Conservation (phyloP, 2,797 vertebrate genomes). For the Urosaurus nigricauda region DNA sequence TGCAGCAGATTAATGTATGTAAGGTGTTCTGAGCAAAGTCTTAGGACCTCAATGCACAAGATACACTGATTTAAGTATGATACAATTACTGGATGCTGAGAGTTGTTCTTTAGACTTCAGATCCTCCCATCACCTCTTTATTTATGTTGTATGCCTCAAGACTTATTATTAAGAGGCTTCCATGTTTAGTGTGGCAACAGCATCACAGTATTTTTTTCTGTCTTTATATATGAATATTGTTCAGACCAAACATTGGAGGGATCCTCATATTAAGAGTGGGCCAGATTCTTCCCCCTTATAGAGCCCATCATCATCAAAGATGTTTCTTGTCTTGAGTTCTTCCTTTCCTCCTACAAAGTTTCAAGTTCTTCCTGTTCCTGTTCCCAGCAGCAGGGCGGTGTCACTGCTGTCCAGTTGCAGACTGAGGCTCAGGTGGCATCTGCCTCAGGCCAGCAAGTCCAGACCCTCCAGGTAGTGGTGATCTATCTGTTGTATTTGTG, state of each 20-base stretch:
- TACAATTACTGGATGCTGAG: not conserved
- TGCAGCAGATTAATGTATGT: not conserved
- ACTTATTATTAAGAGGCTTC: not conserved
- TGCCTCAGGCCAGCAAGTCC: conserved; percentile 98
- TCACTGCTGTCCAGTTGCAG: conserved; percentile 98
- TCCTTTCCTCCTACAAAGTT: conserved; percentile 70
- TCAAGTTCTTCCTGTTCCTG: conserved; percentile 86
- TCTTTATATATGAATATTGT: conserved; percentile 1
- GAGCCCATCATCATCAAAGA: conserved; percentile 33
- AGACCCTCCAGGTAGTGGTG: conserved; percentile 99
- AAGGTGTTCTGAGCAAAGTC: conserved; percentile 3
- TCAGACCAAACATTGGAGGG: not conserved
- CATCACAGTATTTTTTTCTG: not conserved
- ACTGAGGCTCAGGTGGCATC: conserved; percentile 95
- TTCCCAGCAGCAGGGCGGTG: conserved; percentile 96
- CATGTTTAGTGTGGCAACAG: not conserved
- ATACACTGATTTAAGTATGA: not conserved
- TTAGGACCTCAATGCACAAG: not conserved
- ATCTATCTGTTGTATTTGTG: conserved; percentile 78
- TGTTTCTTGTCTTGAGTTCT: conserved; percentile 70
- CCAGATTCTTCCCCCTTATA: not conserved
- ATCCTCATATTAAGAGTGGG: not conserved
- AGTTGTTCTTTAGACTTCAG: not conserved
- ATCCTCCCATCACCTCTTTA: not conserved
- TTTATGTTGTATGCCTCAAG: not conserved